Base-by-base conservation (phyloP, 2,797 vertebrate species). In the Pogoniulus pusillus region DNA sequence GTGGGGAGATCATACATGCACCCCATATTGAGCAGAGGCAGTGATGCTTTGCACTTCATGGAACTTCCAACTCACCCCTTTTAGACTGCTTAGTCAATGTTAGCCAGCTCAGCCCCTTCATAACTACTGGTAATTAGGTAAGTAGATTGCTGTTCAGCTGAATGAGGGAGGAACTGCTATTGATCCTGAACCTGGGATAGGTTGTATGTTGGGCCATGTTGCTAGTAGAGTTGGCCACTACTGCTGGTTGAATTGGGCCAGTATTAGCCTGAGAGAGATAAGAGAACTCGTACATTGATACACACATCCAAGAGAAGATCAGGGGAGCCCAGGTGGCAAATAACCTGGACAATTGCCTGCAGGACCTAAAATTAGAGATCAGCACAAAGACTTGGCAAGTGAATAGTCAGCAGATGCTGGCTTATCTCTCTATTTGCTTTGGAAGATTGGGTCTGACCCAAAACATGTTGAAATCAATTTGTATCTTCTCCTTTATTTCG, bases 371-470 rank as follows among this genome's bases (percentile, higher is more conserved):
- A 93, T 94, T 87, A 92, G 90, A 77, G 69, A 85, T 72, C 91
- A 82, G 66, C 80, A 87, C 81, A 91, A 94, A 94, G 84, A 45
- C 57, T 93, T 96, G 94, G 94, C 95, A 85, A 85, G 70, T 93
- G 85, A 91, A 63, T 73, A 76, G 79, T 93, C 85, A 91, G 87
- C 95, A 96, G 95, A 93, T 94, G 92, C 91, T 85, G 63, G 85
- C 91, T 94, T 94, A 94, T 91, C 92, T 96, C 91, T 92, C 82
- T 96, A 87, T 96, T 95, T 96, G 89, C 80, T 91, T 91, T 93
- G 82, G 85, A 96, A 89, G 73, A 70, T 83, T 94, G 73, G 35
- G 93, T 58, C 87, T 66, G 27, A 73, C 87, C 92, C 91, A 94
- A 94, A 94, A 83, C 55, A 85, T 73, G 68, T 94, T 94, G 87